phyloP scores from a whole-genome alignment of 1,140 invertebrate genomes.

The Kradibia gibbosae region DNA sequence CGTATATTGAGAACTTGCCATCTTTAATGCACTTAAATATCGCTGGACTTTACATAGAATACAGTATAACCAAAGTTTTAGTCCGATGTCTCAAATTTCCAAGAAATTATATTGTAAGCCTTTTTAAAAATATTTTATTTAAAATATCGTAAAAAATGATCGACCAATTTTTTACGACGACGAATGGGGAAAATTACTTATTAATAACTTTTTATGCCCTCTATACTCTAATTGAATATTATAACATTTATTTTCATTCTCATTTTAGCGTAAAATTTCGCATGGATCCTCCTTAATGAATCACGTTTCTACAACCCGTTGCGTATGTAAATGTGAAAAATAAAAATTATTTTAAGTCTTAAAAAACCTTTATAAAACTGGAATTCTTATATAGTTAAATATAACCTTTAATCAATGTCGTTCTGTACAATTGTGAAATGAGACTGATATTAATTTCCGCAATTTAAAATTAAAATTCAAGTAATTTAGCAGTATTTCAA shows the following conservation, averaged over 20 bases:
- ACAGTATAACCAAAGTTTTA: background rate
- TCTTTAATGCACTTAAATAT: background rate
- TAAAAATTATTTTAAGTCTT: too few species aligned
- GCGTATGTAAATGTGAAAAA: too few species aligned
- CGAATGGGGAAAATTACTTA: too few species aligned
- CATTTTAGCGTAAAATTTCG: background rate
- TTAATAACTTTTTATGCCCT: background rate
- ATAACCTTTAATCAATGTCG: too few species aligned
- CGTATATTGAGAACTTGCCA: background rate
- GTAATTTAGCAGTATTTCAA: too few species aligned
- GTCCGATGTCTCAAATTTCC: background rate
- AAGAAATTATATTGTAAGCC: background rate
- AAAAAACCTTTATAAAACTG: too few species aligned
- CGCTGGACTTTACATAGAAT: background rate
- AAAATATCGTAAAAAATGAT: background rate
- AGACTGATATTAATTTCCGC: too few species aligned
- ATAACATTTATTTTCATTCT: background rate
- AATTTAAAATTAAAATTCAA: too few species aligned
- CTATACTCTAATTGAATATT: background rate
- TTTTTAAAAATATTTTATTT: background rate
- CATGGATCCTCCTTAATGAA: background rate
- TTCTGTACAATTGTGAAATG: too few species aligned
- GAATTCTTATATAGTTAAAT: too few species aligned
- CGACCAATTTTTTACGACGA: background rate
- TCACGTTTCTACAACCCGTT: too few species aligned